A percentile compares a stretch with the other conserved stretches of the same genome.
Evolutionary conservation across 1,140 invertebrate species (phyloP).

Genomic region (Rhagoletis pomonella): DNA sequence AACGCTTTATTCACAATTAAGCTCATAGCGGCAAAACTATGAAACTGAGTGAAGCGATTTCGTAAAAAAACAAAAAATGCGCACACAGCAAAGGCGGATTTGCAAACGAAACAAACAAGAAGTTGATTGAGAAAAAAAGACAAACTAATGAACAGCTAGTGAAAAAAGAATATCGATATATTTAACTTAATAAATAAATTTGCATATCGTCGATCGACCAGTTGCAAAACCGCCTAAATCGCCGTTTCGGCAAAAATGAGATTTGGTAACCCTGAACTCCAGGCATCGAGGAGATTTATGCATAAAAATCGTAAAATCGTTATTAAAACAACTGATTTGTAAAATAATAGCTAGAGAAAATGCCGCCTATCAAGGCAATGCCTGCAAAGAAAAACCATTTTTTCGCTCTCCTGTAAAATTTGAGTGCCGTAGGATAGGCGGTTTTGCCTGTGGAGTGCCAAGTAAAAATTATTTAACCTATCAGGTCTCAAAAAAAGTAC

Average conservation of each 20-base stretch:
- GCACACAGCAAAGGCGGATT: not conserved
- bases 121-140: not conserved
- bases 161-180: not conserved
- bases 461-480: slow-evolving; percentile 8
- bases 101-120: not conserved
- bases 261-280: too few relatives aligned
- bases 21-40: not conserved
- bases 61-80: not conserved
- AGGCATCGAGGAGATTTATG: too few relatives aligned
- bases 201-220: too few relatives aligned
- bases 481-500: too few relatives aligned
- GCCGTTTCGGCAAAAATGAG: too few relatives aligned
- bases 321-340: too few relatives aligned
- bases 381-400: not conserved
- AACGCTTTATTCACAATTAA: not conserved
- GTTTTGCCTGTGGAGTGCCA: not conserved
- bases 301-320: too few relatives aligned
- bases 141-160: not conserved
- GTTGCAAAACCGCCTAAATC: not conserved
- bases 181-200: too few relatives aligned
- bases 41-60: not conserved
- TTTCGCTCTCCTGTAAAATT: not conserved
- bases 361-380: too few relatives aligned
- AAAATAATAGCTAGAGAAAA: too few relatives aligned
- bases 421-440: not conserved